phyloP scores from a whole-genome alignment of 2,113 vertebrate genomes.

The Proterorhinus semilunaris region DNA sequence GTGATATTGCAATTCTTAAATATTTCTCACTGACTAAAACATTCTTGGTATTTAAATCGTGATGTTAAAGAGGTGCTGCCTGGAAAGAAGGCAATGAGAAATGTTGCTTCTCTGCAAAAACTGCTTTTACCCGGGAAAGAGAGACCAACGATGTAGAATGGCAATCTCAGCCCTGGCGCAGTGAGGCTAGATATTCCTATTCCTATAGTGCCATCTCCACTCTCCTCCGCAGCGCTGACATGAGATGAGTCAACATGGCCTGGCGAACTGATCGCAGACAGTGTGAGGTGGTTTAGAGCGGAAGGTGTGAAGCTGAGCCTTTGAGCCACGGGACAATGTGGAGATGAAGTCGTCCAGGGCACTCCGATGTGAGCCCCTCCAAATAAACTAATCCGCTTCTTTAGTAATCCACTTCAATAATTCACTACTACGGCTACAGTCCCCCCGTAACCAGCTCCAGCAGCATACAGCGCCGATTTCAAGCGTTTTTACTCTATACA shows the following conservation, averaged over 20 bases:
- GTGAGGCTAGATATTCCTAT: conserved; percentile 18
- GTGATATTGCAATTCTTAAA: conserved; percentile 34
- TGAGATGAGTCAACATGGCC: conserved; percentile 49
- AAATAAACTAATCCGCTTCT: conserved; percentile 64
- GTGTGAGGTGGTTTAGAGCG: conserved; percentile 49
- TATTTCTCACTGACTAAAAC: conserved; percentile 59
- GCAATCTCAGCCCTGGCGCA: conserved; percentile 38
- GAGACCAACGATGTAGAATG: conserved; percentile 55
- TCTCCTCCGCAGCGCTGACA: conserved; percentile 47
- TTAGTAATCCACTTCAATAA: conserved; percentile 67
- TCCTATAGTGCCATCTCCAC: conserved; percentile 25
- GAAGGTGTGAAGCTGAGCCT: conserved; percentile 43
- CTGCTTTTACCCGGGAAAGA: conserved; percentile 49
- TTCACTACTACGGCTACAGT: conserved; percentile 21
- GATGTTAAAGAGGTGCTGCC: conserved; percentile 43
- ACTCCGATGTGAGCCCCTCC: conserved; percentile 24
- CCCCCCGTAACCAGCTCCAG: conserved; percentile 32
- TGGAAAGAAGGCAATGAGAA: conserved; percentile 38
- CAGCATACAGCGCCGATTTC: conserved; percentile 25
- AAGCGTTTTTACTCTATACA: conserved; percentile 15
- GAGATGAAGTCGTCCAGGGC: conserved; percentile 46
- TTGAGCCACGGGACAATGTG: conserved; percentile 50
- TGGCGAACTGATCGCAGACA: conserved; percentile 54
- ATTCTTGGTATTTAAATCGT: conserved; percentile 56
- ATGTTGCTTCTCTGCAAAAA: conserved; percentile 55